A percentile compares a stretch with the other conserved stretches of the same genome.
Evolutionary conservation across 2,888 invertebrate genomes (phyloP).

Genomic region (Melipona beecheii): DNA sequence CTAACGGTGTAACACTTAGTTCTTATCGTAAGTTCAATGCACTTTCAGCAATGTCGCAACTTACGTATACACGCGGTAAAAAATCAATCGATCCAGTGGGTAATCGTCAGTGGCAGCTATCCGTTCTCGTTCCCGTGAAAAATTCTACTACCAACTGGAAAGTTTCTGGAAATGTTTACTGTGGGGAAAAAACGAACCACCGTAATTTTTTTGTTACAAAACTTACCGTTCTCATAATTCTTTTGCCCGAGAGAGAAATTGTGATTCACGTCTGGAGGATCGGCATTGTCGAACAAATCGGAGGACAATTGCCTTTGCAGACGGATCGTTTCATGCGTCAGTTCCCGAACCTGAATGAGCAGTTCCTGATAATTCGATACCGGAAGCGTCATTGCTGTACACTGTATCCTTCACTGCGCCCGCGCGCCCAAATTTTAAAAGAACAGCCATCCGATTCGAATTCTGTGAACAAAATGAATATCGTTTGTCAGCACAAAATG

Average conservation of each 20-base stretch:
- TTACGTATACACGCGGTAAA: conserved; percentile 8
- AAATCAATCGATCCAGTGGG: background rate
- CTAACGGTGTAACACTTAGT: conserved; percentile 28
- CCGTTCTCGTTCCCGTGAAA: background rate
- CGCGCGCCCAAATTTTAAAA: conserved; percentile 60
- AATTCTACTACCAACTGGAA: no score
- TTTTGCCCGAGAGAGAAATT: conserved; percentile 75
- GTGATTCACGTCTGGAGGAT: conserved; percentile 80
- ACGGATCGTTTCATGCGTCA: conserved; percentile 86
- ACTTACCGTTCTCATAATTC: conserved; percentile 74
- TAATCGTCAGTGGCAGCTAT: background rate
- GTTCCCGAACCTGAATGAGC: conserved; percentile 86
- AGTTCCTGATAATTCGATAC: conserved; percentile 88
- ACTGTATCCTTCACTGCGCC: conserved; percentile 64
- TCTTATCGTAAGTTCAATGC: conserved; percentile 61
- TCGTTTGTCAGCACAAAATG: background rate
- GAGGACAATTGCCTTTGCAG: conserved; percentile 85
- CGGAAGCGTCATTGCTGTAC: conserved; percentile 86
- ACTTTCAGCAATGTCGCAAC: conserved; percentile 41
- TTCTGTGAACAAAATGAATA: conserved; percentile 51
- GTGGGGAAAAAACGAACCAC: background rate
- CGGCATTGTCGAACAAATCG: conserved; percentile 78
- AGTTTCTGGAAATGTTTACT: no score
- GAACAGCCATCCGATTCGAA: conserved; percentile 73
- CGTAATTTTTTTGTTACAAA: background rate